Evolutionary conservation across 2,888 invertebrate genomes (phyloP), one percentile per base, ranked within the genome.

Genomic region (Rotaria socialis): DNA sequence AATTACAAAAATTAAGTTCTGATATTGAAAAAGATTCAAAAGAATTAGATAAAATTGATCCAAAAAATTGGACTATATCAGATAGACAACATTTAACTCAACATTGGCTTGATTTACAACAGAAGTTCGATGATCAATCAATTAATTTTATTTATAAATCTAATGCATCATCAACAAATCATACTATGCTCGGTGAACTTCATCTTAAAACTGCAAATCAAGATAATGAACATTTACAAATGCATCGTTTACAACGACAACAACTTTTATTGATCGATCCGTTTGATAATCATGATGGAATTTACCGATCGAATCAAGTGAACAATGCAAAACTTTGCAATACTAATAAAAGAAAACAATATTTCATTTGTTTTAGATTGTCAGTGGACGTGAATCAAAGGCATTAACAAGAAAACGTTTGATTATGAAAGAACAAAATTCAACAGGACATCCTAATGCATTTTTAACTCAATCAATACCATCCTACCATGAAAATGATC

Each of bases 101-200:
- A 8, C 67, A 67, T 67, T 67, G 67, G 67, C 19, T 27, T 67
- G 67, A 67, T 67, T 27, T 67, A 67, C 67, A 67, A 67, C 67
- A 27, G 27, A 67, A 67, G 27, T 27, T 67, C 5, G 67, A 67
- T 27, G 67, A 67, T 67, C 67, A 67, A 67, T 4, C 27, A 8
- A 10, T 67, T 67, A 24, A 27, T 27, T 27, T 67, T 67, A 67
- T 35, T 27, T 67, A 67, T 35, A 67, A 67, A 27, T 27, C 27
- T 14, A 67, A 27, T 14, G 14, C 67, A 67, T 27, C 27, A 67
- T 5, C 35, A 14, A 3, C 4, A 2, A 67, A 67, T 67, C 11
- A 35, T 27, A 22, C 55, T 4, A 22, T 22, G 19, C 35, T 67
- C 10, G 67, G 67, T 5, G 67, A 67, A 67, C n/a, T 67, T 27